Base-by-base conservation (phyloP, 1,140 invertebrate species). In the Trialeurodes vaporariorum region DNA sequence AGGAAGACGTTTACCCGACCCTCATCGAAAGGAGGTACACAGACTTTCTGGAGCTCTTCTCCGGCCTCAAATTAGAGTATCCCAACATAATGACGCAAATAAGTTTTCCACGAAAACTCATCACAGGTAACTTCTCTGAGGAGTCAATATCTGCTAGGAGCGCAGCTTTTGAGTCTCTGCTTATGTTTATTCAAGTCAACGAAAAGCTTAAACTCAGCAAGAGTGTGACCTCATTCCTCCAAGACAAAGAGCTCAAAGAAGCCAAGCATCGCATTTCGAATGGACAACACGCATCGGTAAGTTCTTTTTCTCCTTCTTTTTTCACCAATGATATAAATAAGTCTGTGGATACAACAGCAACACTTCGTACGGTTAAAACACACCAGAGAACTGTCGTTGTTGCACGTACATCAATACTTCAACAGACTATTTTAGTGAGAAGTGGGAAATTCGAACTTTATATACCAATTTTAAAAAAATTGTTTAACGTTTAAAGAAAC, bases 81-180 rank as follows among this genome's bases (percentile, higher is more conserved):
- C 84, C 87, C 2, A 61, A 78, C 21, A 73, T 85, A 61, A 77
- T 91, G 75, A 75, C 75, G 64, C 77, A 76, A 59, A 75, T 89
- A 5, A 77, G 80, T 65, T 92, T 92, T 78, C 90, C 90, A 9
- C 86, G 85, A 73, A 92, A 91, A 78, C 84, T 75, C 23, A 49
- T 91, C 12, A 77, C 88, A 62, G 89, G 89, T 1, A 92, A 92
- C 76, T 92, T 91, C 76, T 85, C 84, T 59, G 81, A 84, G 25
- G 84, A 84, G 69, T 79, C 90, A 34, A 91, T 92, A 71, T 83
- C 84, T 11, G 79, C 80, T 61, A 80, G 90, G 74, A 87, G 86
- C 75, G 75, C 80, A 12, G 84, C 83, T n/a, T 92, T 92, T 81
- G 86, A 90, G 72, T 77, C 78, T 68, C 81, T 49, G 5, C 34